Base-by-base conservation (phyloP, 2,113 vertebrate genomes). In the Nothobranchius kuhntae region DNA sequence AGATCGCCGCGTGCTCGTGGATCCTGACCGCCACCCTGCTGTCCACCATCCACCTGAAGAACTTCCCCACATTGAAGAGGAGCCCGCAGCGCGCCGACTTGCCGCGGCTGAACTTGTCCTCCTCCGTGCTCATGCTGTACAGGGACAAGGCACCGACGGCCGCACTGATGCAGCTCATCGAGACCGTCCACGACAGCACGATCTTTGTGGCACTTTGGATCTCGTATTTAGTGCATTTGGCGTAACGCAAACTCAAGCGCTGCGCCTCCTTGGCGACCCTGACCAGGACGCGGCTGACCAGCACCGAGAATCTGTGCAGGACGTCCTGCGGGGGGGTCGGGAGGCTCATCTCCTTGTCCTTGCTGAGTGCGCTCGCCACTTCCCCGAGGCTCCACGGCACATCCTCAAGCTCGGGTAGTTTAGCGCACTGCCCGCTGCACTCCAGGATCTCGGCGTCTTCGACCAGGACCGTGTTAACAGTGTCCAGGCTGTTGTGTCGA, bases 11-110 rank as follows among this genome's bases (percentile, higher is more conserved):
- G 86, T 98, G 96, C 83, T 98, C 96, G 88, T 98, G 96, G 92
- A 99, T 92, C 89, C 96, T 92, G 72, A 94, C 91, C 70, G 97
- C 96, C 53, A 98, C 93, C 80, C 95, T 92, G 89, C 96, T 94
- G 86, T 98, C 96, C 80, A 97, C 95, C 97, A 98, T 98, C 97
- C 97, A 99, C 89, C 94, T 94, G 91, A 98, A 98, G 93, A 98
- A 97, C 89, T 93, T 94, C 65, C 97, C 97, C 88, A 99, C 95
- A 59, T 94, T 95, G 86, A 98, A 96, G 77, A 92, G 90, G 84
- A 98, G 95, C 75, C 96, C 96, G 89, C 96, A 98, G 45, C 97
- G 94, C 38, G 85, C 90, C 9, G 97, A 96, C 89, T 98, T 98
- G 62, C 96, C 95, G 35, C 95, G 94, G 90, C 95, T 93, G 89